These are phyloP conservation scores for Ormyrus labotus DNA, from an alignment of 2,888 invertebrate genomes.

Conservation along the genomic window DNA sequence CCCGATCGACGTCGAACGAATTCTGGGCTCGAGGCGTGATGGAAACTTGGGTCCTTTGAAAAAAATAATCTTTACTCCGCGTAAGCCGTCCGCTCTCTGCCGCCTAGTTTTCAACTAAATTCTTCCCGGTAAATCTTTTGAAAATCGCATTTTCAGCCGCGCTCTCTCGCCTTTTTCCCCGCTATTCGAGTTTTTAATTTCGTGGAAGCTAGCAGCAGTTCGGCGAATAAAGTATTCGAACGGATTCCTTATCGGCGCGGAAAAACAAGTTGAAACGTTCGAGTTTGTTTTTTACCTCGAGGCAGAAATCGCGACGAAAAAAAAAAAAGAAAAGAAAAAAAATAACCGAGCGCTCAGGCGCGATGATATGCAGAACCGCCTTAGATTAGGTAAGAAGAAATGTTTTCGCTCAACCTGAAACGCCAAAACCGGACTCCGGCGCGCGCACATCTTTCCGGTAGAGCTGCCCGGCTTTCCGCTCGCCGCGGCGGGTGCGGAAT, in stretches of 20 bases:
- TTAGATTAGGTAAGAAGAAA: constrained; percentile 30
- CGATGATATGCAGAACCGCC: constrained; percentile 17
- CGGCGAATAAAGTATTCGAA: neutral
- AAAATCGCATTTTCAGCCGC: too few species aligned
- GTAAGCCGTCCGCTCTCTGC: too few species aligned
- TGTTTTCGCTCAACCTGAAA: constrained; percentile 19
- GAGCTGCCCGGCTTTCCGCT: constrained; percentile 40
- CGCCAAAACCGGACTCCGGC: constrained; percentile 7
- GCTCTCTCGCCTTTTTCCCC: too few species aligned
- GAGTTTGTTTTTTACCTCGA: neutral
- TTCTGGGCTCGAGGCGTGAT: constrained; percentile 2
- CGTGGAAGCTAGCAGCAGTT: too few species aligned
- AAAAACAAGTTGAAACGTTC: constrained; percentile 4
- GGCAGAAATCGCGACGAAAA: constrained; percentile 6
- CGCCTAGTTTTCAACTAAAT: too few species aligned
- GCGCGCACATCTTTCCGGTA: constrained; percentile 31
- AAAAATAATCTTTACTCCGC: too few species aligned
- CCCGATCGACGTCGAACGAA: constrained; percentile 23
- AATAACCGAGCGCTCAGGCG: constrained; percentile 39
- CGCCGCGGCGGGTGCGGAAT: neutral
- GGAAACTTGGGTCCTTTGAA: too few species aligned
- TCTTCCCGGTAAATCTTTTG: too few species aligned
- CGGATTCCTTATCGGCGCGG: constrained; percentile 9
- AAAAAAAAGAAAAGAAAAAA: neutral
- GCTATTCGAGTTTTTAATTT: too few species aligned